Conservation (phyloP, 2,797 vertebrate species). For the Muscicapa striata region DNA sequence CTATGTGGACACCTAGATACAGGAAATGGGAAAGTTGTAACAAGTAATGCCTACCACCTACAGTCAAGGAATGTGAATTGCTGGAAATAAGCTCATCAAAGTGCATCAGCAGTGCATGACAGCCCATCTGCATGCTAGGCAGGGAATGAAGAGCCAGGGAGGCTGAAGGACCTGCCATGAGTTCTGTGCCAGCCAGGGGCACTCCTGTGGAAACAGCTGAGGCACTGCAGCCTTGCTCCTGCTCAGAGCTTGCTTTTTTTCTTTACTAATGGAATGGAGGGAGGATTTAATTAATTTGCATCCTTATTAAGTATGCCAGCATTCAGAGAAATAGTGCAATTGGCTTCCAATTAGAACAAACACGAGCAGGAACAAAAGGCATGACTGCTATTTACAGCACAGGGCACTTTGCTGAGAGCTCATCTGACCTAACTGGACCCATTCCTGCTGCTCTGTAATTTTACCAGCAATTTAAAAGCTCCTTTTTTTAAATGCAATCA, state of each 20-base stretch:
- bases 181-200: background rate
- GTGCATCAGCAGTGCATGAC: background rate
- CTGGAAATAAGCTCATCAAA: background rate
- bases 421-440: background rate
- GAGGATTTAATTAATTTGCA: background rate
- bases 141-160: background rate
- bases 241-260: background rate
- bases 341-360: constrained; percentile 12
- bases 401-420: background rate
- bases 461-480: background rate
- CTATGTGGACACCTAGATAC: background rate
- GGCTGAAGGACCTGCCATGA: background rate
- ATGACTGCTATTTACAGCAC: background rate
- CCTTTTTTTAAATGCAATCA: background rate
- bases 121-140: fast-evolving
- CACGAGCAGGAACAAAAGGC: background rate
- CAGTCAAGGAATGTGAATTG: background rate
- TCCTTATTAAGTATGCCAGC: background rate
- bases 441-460: background rate
- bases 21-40: background rate
- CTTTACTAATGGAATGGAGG: background rate
- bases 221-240: background rate
- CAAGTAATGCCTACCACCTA: background rate
- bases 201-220: fast-evolving
- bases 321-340: background rate